Base-by-base conservation (phyloP, 30 jellyfish, hydroid and myxozoan genomes). In the Nemopilema nomurai region DNA sequence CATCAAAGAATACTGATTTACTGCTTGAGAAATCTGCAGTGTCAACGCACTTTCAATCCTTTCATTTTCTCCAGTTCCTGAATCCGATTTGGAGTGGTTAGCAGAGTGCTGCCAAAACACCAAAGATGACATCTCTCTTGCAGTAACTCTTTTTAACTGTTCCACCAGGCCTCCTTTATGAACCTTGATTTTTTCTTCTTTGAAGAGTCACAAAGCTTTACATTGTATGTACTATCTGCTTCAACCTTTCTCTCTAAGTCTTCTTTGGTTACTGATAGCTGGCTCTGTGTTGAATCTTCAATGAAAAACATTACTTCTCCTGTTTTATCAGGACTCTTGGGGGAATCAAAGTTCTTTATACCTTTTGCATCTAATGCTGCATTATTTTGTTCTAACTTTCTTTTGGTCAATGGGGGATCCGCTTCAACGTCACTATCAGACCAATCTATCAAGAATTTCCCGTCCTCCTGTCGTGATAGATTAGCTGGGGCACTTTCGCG, bases 91-190 rank as follows among this genome's bases (percentile, higher is more conserved):
- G 33, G 41, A 50, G 0, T 18, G 82, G 27, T 65, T 76, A 18
- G 21, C 16, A 6, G 93, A 53, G 49, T 84, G 93, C 93, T 67
- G 75, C 93, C 93, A 84, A 41, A 84, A 84, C 1, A 65, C 93
- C 62, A 84, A 23, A 29, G 75, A 81, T 7, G 93, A 84, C 31
- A 52, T 84, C 49, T 84, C 93, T 41, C 93, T 63, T 73, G 93
- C 70, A 22, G 31, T 28, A 24, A 84, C 76, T 28, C 65, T 84
- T 41, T 68, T 84, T 4, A 63, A 67, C 32, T 63, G 93, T 20
- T 67, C 80, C 18, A 65, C 87, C 1, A 84, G 77, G 4, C 93
- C 93, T 20, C 87, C 93, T 67, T 74, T 84, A 84, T n/a, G 32
- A 72, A 82, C 66, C 67, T 84, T 23, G 29, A 66, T 18, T 87